Evolutionary conservation across 2,797 vertebrate genomes (phyloP), one percentile per base, ranked within the genome.

Genomic region (Toxotes lorentzi): DNA sequence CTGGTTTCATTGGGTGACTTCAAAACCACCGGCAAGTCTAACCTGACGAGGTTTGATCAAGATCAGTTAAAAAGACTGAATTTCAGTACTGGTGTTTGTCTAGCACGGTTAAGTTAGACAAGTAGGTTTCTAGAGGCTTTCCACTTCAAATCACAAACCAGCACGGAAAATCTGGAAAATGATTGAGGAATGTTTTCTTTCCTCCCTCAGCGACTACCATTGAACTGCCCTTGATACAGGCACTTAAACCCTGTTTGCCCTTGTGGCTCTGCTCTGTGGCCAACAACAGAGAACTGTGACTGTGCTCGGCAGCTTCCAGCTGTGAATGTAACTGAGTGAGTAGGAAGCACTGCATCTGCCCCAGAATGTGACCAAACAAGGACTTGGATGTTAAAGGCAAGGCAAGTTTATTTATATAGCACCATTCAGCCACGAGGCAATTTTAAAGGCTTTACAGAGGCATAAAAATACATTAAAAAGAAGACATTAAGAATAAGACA

Each of bases 181-280:
- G 70, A 70, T 81, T 76, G 69, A 73, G 47, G 65, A 67, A 30
- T 63, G 58, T 43, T 71, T 80, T 64, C 67, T 71, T 16, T 27
- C 38, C 38, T 61, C 68, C 58, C 73, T 73, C 35, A 83, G 58
- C n/a, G 30, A 38, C 72, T 61, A 24, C 59, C 63, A 79, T 62
- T 34, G 23, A 62, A 56, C 78, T 79, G 78, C 63, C 57, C 80
- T 73, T 65, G 79, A 89, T 83, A 83, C 54, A 70, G 62, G 68
- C 80, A 87, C 75, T 88, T 88, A 83, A 87, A 83, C 76, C 65
- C 72, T 69, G 50, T 82, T 83, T 88, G 63, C 78, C 66, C 86
- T 73, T 68, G 67, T 61, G 70, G 60, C 19, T 47, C 56, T 40
- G 40, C 71, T 81, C 58, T 68, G 63, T 78, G 72, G 58, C 69